Percentiles rank a stretch among this genome's conserved stretches.
phyloP scores from a whole-genome alignment of 2,888 invertebrate species.

The Agrotis clavis region DNA sequence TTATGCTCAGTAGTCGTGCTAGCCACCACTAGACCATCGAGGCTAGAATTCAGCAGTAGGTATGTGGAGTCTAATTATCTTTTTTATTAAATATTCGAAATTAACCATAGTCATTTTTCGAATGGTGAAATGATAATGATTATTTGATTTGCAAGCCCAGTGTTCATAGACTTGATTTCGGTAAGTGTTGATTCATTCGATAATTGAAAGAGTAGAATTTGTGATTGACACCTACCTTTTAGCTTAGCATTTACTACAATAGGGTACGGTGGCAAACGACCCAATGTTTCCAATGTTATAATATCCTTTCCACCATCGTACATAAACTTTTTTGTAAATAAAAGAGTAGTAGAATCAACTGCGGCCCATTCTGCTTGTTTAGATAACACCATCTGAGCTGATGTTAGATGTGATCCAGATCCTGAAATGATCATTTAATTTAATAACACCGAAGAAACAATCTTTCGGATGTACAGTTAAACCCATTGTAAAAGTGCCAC shows the following conservation, averaged over 20 bases:
- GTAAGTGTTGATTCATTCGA: not conserved
- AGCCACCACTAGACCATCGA: too few species aligned
- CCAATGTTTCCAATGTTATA: slow-evolving; percentile 91
- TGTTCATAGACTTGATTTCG: too few species aligned
- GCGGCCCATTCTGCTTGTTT: slow-evolving; percentile 92
- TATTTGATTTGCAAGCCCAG: not conserved
- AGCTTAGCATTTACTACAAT: slow-evolving; percentile 91
- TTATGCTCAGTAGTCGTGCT: too few species aligned
- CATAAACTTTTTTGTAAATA: slow-evolving; percentile 90
- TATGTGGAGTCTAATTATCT: too few species aligned
- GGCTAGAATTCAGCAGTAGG: too few species aligned
- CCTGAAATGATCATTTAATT: slow-evolving; percentile 73
- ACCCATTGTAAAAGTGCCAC: too few species aligned
- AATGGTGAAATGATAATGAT: too few species aligned
- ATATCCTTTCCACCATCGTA: slow-evolving; percentile 91
- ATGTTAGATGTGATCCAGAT: slow-evolving; percentile 92
- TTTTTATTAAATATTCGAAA: too few species aligned
- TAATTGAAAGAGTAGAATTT: not conserved
- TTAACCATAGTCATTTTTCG: too few species aligned
- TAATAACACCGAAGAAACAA: not conserved
- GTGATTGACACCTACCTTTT: slow-evolving; percentile 82
- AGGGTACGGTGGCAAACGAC: slow-evolving; percentile 93
- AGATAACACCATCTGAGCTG: slow-evolving; percentile 92
- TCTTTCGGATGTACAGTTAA: too few species aligned
- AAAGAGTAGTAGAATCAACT: slow-evolving; percentile 92